These are phyloP conservation scores for Phoenicopterus ruber DNA, from an alignment of 2,113 vertebrate species.

Conservation along the genomic window DNA sequence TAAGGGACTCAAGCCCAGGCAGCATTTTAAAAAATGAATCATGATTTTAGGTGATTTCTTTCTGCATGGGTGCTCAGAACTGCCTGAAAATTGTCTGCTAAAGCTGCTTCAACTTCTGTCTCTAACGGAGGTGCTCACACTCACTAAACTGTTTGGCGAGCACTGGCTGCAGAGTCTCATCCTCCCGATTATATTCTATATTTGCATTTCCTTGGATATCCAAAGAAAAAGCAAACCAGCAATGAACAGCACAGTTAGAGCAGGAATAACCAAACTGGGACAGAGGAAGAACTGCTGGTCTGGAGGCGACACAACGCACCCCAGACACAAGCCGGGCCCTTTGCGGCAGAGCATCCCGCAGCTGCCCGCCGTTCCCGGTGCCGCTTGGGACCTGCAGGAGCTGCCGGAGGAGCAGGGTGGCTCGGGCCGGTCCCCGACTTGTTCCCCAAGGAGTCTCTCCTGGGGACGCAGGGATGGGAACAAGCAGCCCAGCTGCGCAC, in stretches of 20 bases:
- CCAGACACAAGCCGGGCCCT: background rate
- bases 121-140: background rate
- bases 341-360: background rate
- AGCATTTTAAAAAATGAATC: background rate
- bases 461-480: background rate
- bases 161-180: background rate
- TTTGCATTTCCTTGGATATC: background rate
- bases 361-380: background rate
- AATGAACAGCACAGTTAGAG: background rate
- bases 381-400: rapidly evolving
- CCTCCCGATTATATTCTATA: background rate
- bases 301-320: background rate
- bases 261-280: background rate
- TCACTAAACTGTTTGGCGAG: background rate
- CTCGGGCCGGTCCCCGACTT: background rate
- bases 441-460: background rate
- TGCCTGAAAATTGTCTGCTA: background rate
- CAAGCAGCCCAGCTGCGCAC: background rate
- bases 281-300: background rate
- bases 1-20: background rate
- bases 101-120: background rate
- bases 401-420: background rate
- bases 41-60: slow-evolving; percentile 7
- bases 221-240: background rate
- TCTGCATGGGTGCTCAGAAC: background rate